Evolutionary conservation across 1,140 invertebrate species (phyloP).

Genomic region (Oppia nitens): DNA sequence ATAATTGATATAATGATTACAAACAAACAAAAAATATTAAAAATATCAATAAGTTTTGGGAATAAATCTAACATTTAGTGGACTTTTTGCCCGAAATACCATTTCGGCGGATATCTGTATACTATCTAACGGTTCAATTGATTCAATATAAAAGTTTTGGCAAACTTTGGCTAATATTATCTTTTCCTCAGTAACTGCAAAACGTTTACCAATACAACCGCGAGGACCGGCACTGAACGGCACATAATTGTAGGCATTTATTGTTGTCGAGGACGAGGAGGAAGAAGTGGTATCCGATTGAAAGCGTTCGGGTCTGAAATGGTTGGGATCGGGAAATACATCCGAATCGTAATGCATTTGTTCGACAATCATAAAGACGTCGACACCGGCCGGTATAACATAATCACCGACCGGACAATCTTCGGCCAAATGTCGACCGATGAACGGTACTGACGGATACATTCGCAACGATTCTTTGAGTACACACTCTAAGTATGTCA

Average conservation of each 20-base stretch:
- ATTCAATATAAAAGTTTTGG: background rate
- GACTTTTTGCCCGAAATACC: background rate
- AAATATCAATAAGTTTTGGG: background rate
- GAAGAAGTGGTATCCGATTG: conserved; percentile 20
- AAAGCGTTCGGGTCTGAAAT: conserved; percentile 38
- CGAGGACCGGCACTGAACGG: conserved; percentile 30
- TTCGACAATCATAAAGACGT: conserved; percentile 28
- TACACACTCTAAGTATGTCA: conserved; percentile 49
- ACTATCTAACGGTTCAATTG: background rate
- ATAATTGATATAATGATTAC: no score
- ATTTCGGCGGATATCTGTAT: background rate
- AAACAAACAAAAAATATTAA: no score
- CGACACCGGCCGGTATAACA: conserved; percentile 29
- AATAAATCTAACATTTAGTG: background rate
- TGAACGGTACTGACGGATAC: conserved; percentile 27
- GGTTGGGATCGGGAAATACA: conserved; percentile 35
- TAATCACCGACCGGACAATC: conserved; percentile 35
- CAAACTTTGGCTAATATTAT: conserved; percentile 33
- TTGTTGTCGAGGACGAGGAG: no score
- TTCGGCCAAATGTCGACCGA: conserved; percentile 35
- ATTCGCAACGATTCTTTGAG: conserved; percentile 44
- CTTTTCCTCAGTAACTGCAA: conserved; percentile 36
- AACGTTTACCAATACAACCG: conserved; percentile 29
- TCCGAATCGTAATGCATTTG: conserved; percentile 23
- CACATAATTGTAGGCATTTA: conserved; percentile 30